Conservation (phyloP, 2,888 invertebrate genomes). For the Theretra japonica region DNA sequence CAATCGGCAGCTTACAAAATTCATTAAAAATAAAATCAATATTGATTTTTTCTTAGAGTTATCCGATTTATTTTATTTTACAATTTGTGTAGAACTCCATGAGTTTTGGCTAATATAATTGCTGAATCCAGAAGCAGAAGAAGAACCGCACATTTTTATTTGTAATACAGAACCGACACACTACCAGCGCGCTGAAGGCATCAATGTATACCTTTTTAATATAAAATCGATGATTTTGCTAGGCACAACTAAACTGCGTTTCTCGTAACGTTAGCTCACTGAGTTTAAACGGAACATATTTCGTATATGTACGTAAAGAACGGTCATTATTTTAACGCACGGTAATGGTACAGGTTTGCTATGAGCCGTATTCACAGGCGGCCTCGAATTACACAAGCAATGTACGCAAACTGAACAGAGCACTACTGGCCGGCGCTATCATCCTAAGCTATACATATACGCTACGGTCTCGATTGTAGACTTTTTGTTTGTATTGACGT, state of each 20-base stretch:
- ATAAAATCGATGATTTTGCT: conserved; percentile 60
- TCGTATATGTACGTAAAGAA: conserved; percentile 60
- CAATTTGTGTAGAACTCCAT: conserved; percentile 13
- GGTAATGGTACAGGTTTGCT: conserved; percentile 61
- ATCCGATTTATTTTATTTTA: neutral
- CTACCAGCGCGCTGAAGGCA: conserved; percentile 56
- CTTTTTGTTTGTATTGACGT: conserved; percentile 82
- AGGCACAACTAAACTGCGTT: conserved; percentile 53
- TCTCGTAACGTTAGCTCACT: conserved; percentile 60
- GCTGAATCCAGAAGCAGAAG: conserved; percentile 48
- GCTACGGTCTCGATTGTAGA: conserved; percentile 64
- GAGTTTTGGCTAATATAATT: conserved; percentile 38
- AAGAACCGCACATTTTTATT: conserved; percentile 68
- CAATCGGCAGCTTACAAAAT: conserved; percentile 48
- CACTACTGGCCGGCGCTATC: conserved; percentile 73
- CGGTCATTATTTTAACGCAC: conserved; percentile 67
- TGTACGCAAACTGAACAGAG: conserved; percentile 71
- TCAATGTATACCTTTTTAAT: conserved; percentile 55
- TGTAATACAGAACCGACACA: conserved; percentile 48
- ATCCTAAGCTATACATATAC: conserved; percentile 69
- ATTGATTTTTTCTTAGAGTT: neutral
- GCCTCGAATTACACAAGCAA: conserved; percentile 73
- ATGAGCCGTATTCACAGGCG: conserved; percentile 68
- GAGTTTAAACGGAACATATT: conserved; percentile 50
- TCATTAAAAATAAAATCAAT: conserved; percentile 40